A percentile compares a stretch with the other conserved stretches of the same genome.
Evolutionary conservation across 2,797 vertebrate genomes (phyloP).

Genomic region (Oophaga sylvatica): DNA sequence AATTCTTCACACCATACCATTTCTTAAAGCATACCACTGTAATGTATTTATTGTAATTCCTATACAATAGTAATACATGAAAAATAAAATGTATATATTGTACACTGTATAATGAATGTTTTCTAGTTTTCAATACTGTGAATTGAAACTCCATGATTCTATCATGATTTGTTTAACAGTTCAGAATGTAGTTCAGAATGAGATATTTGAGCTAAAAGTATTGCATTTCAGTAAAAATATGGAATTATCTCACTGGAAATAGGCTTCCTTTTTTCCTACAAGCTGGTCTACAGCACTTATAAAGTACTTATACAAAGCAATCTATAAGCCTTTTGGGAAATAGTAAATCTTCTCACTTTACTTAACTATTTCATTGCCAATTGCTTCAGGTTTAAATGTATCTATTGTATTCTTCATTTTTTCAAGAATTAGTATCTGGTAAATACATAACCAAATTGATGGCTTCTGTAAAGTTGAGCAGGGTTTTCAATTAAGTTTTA

Average conservation of each 20-base stretch:
- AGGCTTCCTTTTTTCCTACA: slow-evolving; percentile 4
- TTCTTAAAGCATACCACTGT: neutral
- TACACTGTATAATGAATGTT: neutral
- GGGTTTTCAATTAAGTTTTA: neutral
- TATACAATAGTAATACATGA: neutral
- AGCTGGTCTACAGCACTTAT: slow-evolving; percentile 22
- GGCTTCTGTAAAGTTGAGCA: slow-evolving; percentile 15
- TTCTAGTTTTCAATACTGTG: neutral
- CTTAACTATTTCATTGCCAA: slow-evolving; percentile 26
- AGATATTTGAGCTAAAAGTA: slow-evolving; percentile 53
- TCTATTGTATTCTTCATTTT: slow-evolving; percentile 36
- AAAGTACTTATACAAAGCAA: slow-evolving; percentile 31
- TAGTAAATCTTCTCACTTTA: slow-evolving; percentile 6
- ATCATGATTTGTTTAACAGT: slow-evolving; percentile 32
- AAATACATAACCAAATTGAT: slow-evolving; percentile 45
- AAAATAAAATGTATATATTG: neutral
- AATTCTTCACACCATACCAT: too few relatives aligned
- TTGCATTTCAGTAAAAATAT: slow-evolving; percentile 46
- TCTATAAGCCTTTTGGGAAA: slow-evolving; percentile 24
- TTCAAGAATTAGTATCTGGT: slow-evolving; percentile 25
- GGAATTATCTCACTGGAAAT: slow-evolving; percentile 38
- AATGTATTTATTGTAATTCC: neutral
- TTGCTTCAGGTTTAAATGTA: neutral
- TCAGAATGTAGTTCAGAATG: slow-evolving; percentile 26
- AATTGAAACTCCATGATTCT: slow-evolving; percentile 24